Percentiles rank a stretch among this genome's conserved stretches.
Evolutionary conservation across 1,140 invertebrate genomes (phyloP).

Genomic region (Venustaconcha ellipsiformis): DNA sequence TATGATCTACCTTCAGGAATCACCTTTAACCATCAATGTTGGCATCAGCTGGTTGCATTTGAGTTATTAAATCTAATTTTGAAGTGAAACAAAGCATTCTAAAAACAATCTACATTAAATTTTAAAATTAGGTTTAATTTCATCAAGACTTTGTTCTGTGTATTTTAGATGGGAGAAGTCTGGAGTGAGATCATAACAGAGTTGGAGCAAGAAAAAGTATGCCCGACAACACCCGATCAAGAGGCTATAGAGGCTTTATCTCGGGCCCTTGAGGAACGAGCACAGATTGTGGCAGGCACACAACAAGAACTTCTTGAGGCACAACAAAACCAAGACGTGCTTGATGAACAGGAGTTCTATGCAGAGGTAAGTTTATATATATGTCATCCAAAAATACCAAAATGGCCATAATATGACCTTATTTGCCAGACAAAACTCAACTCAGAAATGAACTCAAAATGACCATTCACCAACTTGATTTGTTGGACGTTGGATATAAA

Average conservation of each 20-base stretch:
- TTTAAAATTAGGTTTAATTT: neutral
- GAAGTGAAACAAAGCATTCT: too few species aligned
- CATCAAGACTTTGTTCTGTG: neutral
- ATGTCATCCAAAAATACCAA: too few species aligned
- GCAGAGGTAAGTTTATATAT: constrained; percentile 54
- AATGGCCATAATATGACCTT: too few species aligned
- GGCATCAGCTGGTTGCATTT: too few species aligned
- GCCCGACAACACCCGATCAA: constrained; percentile 66
- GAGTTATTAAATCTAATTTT: too few species aligned
- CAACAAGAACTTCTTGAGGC: constrained; percentile 65
- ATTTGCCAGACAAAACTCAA: too few species aligned
- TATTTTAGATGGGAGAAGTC: constrained; percentile 64
- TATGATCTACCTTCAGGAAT: too few species aligned
- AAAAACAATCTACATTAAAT: too few species aligned
- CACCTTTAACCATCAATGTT: too few species aligned
- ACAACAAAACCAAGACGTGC: constrained; percentile 59
- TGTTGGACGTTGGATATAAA: too few species aligned
- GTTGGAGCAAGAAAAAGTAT: constrained; percentile 60
- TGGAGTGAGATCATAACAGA: constrained; percentile 67
- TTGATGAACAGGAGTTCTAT: constrained; percentile 68
- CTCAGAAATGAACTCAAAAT: too few species aligned
- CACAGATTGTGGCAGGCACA: constrained; percentile 58
- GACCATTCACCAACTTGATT: too few species aligned
- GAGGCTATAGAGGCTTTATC: constrained; percentile 67
- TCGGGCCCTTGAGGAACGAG: constrained; percentile 61